Evolutionary conservation across 2,888 invertebrate genomes (phyloP), one percentile per base, ranked within the genome.

Genomic region (Papilio protenor): DNA sequence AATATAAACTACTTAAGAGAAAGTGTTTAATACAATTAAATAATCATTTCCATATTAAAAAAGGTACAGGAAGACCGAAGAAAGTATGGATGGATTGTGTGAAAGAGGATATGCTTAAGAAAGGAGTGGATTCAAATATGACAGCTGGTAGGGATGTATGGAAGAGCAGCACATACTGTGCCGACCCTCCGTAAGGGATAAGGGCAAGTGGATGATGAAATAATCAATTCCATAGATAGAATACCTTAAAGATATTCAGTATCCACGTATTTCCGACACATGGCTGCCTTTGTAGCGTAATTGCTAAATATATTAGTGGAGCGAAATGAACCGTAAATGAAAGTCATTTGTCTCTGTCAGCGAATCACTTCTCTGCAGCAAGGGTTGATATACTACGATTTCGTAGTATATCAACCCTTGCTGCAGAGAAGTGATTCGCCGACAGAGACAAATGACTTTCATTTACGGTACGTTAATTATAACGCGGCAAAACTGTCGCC

Each of bases 371-470:
- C 75, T 69, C 61, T 75, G 73, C 72, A 64, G 61, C 49, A 73
- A 64, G 77, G 77, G 72, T 77, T 77, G 72, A 72, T 59, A 76
- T 72, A 76, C 52, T 72, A 49, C 14, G 49, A 76, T 71, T 61
- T 61, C 49, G 14, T 49, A 72, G 52, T 76, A 72, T 76, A 59
- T 72, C 72, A 77, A 77, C 72, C 77, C 77, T 64, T 73, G 49
- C 61, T 64, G 72, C 73, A 75, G 61, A 69, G 75, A 69, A 75
- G 75, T 57, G 75, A 69, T 75, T 75, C 55, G n/a, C n/a, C 49
- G 75, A 69, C 75, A 75, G 45, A 75, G 75, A 75, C 69, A 75
- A 57, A 75, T 69, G 64, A 57, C 69, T 75, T 69, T 69, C 75
- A 75, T 75, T 75, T 75, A 69, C 16, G 21, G 69, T 69, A n/a